Conservation (phyloP, 2,113 vertebrate species). For the Dromiciops gliroides region DNA sequence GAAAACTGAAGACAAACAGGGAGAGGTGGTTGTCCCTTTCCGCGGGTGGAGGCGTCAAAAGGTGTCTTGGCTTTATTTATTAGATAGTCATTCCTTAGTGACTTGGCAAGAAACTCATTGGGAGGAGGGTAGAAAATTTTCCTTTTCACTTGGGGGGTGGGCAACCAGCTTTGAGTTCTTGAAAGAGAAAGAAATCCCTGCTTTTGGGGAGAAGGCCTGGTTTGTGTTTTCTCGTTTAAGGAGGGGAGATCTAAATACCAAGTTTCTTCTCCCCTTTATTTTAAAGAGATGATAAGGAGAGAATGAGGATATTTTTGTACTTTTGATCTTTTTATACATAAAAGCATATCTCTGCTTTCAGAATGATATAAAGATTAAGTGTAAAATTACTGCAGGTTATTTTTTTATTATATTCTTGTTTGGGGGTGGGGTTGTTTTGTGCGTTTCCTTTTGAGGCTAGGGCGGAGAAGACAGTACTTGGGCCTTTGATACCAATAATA, state of each 20-base stretch:
- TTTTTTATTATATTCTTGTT: conserved; percentile 45
- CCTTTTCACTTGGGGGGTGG: conserved; percentile 2
- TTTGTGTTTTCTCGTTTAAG: conserved; percentile 67
- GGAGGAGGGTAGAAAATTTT: conserved; percentile 55
- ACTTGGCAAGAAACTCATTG: conserved; percentile 78
- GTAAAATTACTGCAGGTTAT: conserved; percentile 40
- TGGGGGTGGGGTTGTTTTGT: conserved; percentile 66
- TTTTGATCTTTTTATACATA: conserved; percentile 40
- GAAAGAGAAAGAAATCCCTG: conserved; percentile 50
- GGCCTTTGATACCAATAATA: conserved; percentile 77
- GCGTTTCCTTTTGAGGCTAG: conserved; percentile 49
- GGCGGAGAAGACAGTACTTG: conserved; percentile 58
- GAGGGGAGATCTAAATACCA: conserved; percentile 72
- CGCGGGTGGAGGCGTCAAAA: conserved; percentile 29
- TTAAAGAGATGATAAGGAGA: conserved; percentile 31
- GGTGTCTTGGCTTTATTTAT: conserved; percentile 66
- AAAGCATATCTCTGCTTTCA: conserved; percentile 19
- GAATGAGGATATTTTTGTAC: conserved; percentile 61
- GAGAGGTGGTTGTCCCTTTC: conserved; percentile 9
- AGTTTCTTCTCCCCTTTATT: conserved; percentile 1
- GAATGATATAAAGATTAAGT: conserved; percentile 54
- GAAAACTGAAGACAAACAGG: neutral
- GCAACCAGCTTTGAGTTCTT: conserved; percentile 10
- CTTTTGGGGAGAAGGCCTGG: conserved; percentile 56
- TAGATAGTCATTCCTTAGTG: conserved; percentile 65